A percentile compares a stretch with the other conserved stretches of the same genome.
Conservation (phyloP, 1,140 invertebrate genomes). For the Hermetia illucens region DNA sequence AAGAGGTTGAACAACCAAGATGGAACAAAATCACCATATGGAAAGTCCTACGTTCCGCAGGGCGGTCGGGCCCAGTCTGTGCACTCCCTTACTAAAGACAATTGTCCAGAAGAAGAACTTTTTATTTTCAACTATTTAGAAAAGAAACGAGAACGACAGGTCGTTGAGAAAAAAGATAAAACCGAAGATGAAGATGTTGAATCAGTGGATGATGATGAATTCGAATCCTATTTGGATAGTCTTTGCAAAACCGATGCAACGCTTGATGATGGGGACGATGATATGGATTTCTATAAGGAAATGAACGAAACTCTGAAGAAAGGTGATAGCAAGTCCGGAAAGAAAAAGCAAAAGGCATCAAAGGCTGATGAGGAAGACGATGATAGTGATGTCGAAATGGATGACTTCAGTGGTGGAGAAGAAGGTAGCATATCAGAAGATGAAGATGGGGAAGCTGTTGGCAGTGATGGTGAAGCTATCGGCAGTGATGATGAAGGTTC, state of each 20-base stretch:
- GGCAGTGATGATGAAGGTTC: conserved; percentile 19
- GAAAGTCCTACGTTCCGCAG: conserved; percentile 15
- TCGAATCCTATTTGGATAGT: conserved; percentile 56
- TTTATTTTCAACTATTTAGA: conserved; percentile 29
- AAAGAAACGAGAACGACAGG: conserved; percentile 24
- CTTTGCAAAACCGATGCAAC: conserved; percentile 34
- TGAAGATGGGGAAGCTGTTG: conserved; percentile 21
- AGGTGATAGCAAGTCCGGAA: conserved; percentile 16
- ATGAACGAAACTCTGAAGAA: conserved; percentile 30
- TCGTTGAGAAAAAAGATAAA: conserved; percentile 13
- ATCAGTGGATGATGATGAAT: conserved; percentile 68
- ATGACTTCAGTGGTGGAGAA: too few species aligned
- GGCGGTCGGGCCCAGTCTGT: conserved; percentile 22
- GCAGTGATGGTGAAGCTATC: conserved; percentile 24
- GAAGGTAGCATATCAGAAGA: too few species aligned
- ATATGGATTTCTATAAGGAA: conserved; percentile 41
- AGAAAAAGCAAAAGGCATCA: conserved; percentile 31
- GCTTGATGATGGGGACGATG: conserved; percentile 29
- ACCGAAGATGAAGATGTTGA: conserved; percentile 12
- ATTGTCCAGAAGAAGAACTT: conserved; percentile 27
- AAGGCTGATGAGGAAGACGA: conserved; percentile 31
- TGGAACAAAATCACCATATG: conserved; percentile 13
- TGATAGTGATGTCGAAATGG: conserved; percentile 21
- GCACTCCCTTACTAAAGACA: conserved; percentile 17
- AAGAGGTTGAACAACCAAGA: conserved; percentile 45